Evolutionary conservation across 2,888 invertebrate genomes (phyloP), one percentile per base, ranked within the genome.

Genomic region (Melitaea athalia): DNA sequence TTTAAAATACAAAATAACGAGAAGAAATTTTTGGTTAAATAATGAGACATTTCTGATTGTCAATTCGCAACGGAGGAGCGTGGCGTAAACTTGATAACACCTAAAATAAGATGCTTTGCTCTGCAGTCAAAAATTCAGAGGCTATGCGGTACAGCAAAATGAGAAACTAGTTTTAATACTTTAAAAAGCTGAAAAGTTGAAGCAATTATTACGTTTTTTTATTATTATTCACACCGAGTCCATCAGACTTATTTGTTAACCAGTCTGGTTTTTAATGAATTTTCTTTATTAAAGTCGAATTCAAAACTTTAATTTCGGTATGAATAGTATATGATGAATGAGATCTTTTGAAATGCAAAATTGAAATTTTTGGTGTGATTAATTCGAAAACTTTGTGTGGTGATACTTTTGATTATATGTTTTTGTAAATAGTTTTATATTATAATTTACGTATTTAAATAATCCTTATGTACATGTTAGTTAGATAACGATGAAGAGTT

Each of bases 141-240:
- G 45, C 11, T n/a, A n/a, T 49, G n/a, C n/a, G n/a, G 14, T n/a
- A n/a, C 14, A n/a, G 6, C 5, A 5, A 1, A 11, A 45, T 45
- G 24, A 17, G 33, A 33, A 11, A 4, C 31, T 12, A 31, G 31
- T 55, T 57, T 15, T 43, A 57, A 57, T 57, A 45, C 53, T 64
- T 43, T n/a, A n/a, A 50, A 11, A n/a, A 53, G 61, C 38, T 12
- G 42, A 61, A 55, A 62, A 42, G 55, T 38, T 55, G 15, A 49
- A 57, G 42, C 61, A 47, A 62, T 55, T 61, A 47, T 67, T 24
- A 62, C 38, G 17, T 61, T 61, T 45, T 47, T 42, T 67, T 67
- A 61, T 62, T 67, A 61, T 62, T 62, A 67, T 67, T 67, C 66
- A 55, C 53, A 12, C 47, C 4, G 52, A 61, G 61, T 62, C 62